Conservation (phyloP, 2,888 invertebrate species). For the Mimachlamys varia region DNA sequence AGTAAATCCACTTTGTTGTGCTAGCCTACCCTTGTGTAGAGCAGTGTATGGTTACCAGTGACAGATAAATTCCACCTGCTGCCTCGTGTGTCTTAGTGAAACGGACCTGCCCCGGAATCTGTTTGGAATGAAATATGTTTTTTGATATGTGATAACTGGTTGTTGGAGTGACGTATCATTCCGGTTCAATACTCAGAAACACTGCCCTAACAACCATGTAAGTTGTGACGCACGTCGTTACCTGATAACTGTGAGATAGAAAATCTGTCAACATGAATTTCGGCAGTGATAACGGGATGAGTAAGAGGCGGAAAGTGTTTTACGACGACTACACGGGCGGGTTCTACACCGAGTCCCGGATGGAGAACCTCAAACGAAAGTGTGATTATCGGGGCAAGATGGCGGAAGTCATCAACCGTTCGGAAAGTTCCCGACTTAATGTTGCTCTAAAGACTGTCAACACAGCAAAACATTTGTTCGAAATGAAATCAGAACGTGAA, state of each 20-base stretch:
- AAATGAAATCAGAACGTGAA: slow-evolving; percentile 63
- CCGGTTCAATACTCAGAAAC: slow-evolving; percentile 21
- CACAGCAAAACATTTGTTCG: slow-evolving; percentile 65
- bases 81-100: not conserved
- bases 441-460: slow-evolving; percentile 64
- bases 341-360: slow-evolving; percentile 70
- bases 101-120: not conserved
- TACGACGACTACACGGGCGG: slow-evolving; percentile 68
- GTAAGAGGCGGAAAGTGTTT: slow-evolving; percentile 65
- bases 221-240: not conserved
- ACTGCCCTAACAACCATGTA: not conserved
- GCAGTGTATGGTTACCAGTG: not conserved
- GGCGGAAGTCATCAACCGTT: slow-evolving; percentile 69
- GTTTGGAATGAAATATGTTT: not conserved
- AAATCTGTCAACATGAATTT: slow-evolving; percentile 45
- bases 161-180: not conserved
- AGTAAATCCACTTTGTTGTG: not conserved
- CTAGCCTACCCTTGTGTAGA: not conserved
- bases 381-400: slow-evolving; percentile 65
- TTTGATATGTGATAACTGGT: not conserved
- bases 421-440: slow-evolving; percentile 62
- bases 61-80: not conserved
- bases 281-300: slow-evolving; percentile 53
- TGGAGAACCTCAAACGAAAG: slow-evolving; percentile 69
- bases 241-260: not conserved